phyloP scores from a whole-genome alignment of 2,888 invertebrate species.

The Dolichopus griseipennis region DNA sequence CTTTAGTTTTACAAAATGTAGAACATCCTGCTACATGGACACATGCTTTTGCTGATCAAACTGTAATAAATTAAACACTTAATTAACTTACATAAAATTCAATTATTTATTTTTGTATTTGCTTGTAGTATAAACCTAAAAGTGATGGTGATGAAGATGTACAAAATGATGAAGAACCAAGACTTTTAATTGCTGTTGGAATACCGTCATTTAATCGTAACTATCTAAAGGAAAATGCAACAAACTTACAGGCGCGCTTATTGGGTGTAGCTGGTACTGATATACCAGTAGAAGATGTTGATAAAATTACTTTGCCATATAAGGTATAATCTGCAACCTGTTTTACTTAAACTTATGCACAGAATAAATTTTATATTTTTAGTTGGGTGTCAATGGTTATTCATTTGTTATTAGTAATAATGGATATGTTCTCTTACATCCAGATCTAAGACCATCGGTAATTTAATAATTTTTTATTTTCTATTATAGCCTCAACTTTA shows the following conservation, averaged over 20 bases:
- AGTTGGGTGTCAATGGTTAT: constrained; percentile 94
- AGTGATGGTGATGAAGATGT: constrained; percentile 10
- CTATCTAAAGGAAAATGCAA: constrained; percentile 44
- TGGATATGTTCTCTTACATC: constrained; percentile 91
- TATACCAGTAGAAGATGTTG: constrained; percentile 77
- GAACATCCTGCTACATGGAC: constrained; percentile 89
- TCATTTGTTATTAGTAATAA: constrained; percentile 95
- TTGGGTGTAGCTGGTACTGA: constrained; percentile 89
- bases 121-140: constrained; percentile 10
- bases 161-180: constrained; percentile 27
- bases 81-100: constrained; percentile 8
- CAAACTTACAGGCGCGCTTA: constrained; percentile 53
- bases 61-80: constrained; percentile 47
- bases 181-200: constrained; percentile 83
- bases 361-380: constrained; percentile 12
- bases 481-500: neutral
- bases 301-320: constrained; percentile 78
- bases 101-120: neutral
- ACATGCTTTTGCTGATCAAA: constrained; percentile 80
- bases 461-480: constrained; percentile 36
- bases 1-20: constrained; percentile 63
- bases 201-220: constrained; percentile 83
- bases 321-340: constrained; percentile 52
- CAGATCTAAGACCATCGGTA: constrained; percentile 81
- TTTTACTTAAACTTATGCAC: neutral